Conservation (phyloP, 2,797 vertebrate genomes). For the Falco biarmicus region DNA sequence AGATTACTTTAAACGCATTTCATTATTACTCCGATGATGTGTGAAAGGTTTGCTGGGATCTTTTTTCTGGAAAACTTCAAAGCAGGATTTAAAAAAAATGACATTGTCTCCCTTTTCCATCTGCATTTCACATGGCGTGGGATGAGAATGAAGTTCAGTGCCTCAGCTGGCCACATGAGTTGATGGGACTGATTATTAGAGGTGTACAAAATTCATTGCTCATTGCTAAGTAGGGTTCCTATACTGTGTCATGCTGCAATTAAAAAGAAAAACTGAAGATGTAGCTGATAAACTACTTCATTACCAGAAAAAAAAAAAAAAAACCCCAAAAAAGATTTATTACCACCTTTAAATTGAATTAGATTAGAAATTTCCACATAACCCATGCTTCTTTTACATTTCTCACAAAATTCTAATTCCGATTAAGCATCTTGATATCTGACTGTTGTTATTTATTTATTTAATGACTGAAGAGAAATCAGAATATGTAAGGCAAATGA, state of each 20-base stretch:
- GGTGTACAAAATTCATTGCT: background rate
- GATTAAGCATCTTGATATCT: background rate
- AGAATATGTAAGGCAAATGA: background rate
- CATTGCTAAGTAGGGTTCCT: background rate
- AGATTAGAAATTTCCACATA: background rate
- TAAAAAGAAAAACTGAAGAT: background rate
- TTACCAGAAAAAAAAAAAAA: background rate
- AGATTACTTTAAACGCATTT: conserved; percentile 36
- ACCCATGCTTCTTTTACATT: background rate
- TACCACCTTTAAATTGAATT: background rate
- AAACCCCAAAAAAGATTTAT: background rate
- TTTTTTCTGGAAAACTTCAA: conserved; percentile 48
- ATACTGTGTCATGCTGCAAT: background rate
- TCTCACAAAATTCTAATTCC: background rate
- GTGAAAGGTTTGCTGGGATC: conserved; percentile 29
- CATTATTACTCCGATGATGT: conserved; percentile 40
- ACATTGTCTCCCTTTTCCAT: background rate
- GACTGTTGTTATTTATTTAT: background rate
- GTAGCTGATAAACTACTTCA: background rate
- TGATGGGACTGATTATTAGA: background rate
- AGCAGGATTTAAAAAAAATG: conserved; percentile 42
- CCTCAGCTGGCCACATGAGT: background rate
- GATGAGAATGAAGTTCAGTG: background rate
- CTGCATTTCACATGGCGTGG: background rate
- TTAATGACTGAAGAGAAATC: background rate